Evolutionary conservation across 2,113 vertebrate species (phyloP).

Genomic region (Urocolius indicus): DNA sequence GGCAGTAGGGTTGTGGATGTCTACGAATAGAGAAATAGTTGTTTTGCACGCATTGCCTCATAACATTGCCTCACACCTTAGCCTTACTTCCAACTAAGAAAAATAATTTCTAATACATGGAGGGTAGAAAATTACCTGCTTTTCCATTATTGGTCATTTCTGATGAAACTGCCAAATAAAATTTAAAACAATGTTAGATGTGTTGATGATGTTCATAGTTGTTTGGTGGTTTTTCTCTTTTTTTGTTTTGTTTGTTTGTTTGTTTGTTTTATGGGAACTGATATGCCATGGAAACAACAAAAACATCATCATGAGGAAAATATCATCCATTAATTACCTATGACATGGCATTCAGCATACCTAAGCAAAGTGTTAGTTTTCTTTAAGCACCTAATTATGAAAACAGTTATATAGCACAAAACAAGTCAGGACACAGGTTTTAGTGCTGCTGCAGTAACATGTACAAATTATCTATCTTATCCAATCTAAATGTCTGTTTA

Average conservation of each 20-base stretch:
- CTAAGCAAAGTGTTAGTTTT: neutral
- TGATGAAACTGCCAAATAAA: neutral
- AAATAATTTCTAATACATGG: neutral
- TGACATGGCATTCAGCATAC: neutral
- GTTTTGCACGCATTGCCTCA: neutral
- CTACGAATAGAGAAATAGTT: neutral
- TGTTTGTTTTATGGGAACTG: neutral
- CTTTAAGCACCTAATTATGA: neutral
- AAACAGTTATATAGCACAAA: neutral
- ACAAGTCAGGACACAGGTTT: neutral
- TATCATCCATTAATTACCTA: neutral
- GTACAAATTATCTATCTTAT: neutral
- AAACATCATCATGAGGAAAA: neutral
- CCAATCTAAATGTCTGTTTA: neutral
- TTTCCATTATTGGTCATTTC: neutral
- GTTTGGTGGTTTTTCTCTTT: neutral
- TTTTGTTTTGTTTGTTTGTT: no score
- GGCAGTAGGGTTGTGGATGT: neutral
- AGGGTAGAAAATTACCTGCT: neutral
- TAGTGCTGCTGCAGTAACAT: neutral
- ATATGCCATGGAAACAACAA: neutral
- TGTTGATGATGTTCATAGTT: neutral
- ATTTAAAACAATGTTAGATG: neutral
- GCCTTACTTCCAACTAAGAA: neutral
- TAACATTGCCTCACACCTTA: neutral